Conservation (phyloP, 2,797 vertebrate species). For the Pitangus sulphuratus region DNA sequence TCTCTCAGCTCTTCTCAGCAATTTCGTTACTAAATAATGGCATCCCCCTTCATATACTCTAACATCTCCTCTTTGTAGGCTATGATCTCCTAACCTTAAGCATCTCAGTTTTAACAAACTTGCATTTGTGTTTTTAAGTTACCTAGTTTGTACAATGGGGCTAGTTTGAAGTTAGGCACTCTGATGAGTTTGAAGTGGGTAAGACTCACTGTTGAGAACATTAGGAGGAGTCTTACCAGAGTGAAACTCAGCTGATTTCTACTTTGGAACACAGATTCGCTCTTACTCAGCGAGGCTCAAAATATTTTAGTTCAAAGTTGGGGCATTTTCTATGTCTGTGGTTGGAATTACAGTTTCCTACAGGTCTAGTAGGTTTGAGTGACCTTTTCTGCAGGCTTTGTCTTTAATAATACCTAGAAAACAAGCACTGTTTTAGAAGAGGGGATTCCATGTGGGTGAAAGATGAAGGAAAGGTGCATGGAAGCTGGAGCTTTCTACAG, state of each 20-base stretch:
- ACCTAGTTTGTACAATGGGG: neutral
- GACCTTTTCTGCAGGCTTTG: neutral
- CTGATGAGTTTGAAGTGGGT: neutral
- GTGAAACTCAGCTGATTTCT: neutral
- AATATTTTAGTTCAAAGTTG: neutral
- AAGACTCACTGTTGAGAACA: neutral
- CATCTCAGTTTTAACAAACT: neutral
- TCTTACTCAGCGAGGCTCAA: neutral
- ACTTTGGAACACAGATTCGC: neutral
- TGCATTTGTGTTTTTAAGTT: neutral
- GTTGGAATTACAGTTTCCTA: neutral
- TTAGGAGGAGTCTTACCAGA: neutral
- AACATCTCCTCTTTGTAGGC: neutral
- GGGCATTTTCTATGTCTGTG: neutral
- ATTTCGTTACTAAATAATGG: neutral
- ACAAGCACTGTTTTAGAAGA: neutral
- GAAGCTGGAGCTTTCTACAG: neutral
- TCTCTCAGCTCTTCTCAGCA: neutral
- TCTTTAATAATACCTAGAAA: neutral
- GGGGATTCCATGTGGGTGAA: neutral
- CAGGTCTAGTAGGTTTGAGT: neutral
- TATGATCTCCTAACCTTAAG: neutral
- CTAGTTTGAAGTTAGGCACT: neutral
- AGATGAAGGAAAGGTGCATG: neutral
- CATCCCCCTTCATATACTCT: neutral